Conservation (phyloP, 2,888 invertebrate species). For the Eupithecia tripunctaria region DNA sequence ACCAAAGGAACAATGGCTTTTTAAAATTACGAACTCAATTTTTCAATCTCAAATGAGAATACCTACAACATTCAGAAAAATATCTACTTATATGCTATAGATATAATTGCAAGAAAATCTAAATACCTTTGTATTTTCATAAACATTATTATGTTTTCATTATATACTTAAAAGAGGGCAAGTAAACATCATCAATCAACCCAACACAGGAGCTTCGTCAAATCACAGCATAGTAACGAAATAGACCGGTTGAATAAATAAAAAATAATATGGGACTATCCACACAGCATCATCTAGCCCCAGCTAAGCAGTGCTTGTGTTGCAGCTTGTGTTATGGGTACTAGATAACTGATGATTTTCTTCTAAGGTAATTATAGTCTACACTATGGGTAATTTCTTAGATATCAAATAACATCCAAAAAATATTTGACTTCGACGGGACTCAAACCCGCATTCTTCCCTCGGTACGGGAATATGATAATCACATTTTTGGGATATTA, state of each 20-base stretch:
- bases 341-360: no score
- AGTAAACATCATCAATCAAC: slow-evolving; percentile 7
- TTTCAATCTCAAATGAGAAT: background rate
- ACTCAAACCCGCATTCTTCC: no score
- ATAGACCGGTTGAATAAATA: background rate
- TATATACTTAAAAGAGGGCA: slow-evolving; percentile 25
- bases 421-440: no score
- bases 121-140: background rate
- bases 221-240: background rate
- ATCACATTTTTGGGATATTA: no score
- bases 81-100: background rate
- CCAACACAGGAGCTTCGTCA: slow-evolving; percentile 15
- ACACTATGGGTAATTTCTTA: background rate
- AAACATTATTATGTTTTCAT: background rate
- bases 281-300: no score
- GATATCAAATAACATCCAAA: no score
- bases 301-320: no score
- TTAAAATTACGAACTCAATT: background rate
- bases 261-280: no score
- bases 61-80: background rate
- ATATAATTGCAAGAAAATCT: background rate
- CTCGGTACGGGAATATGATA: no score
- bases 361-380: no score
- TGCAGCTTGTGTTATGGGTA: no score
- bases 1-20: background rate